phyloP scores from a whole-genome alignment of 2,797 vertebrate species.

The Graptemys geographica region DNA sequence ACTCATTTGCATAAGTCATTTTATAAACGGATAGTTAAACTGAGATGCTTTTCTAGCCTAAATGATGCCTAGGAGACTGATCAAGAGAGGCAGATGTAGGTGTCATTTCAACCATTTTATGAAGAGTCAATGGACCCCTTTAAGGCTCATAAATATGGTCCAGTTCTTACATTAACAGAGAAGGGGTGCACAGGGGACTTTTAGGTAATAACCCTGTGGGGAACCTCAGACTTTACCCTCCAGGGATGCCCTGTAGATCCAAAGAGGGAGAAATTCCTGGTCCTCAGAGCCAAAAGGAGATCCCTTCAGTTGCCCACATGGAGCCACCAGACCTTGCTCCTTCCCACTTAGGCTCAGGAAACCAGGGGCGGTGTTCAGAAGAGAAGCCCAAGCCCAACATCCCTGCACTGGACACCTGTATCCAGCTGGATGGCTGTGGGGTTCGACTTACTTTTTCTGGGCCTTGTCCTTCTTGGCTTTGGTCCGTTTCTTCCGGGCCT shows the following conservation, averaged over 20 bases:
- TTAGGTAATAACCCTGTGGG: no score
- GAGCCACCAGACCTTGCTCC: no score
- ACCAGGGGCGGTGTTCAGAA: no score
- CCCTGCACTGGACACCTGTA: no score
- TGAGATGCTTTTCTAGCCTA: background rate
- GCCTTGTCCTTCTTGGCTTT: slow-evolving; percentile 91
- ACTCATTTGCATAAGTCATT: no score
- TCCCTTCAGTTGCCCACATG: background rate
- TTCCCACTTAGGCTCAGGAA: no score
- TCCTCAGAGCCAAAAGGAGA: background rate
- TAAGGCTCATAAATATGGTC: background rate
- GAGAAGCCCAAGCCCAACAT: background rate
- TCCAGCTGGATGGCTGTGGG: background rate
- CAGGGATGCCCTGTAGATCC: background rate
- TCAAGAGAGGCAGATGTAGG: background rate
- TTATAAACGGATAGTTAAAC: background rate
- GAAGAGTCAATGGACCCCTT: no score
- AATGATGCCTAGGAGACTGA: background rate
- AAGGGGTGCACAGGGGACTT: no score
- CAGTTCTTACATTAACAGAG: background rate
- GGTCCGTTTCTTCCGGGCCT: slow-evolving; percentile 95
- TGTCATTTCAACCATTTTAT: background rate
- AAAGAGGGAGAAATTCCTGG: background rate
- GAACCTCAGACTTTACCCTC: no score
- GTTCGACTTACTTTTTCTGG: slow-evolving; percentile 89